Evolutionary conservation across 2,113 vertebrate genomes (phyloP), one percentile per base, ranked within the genome.

Genomic region (Xiphias gladius): DNA sequence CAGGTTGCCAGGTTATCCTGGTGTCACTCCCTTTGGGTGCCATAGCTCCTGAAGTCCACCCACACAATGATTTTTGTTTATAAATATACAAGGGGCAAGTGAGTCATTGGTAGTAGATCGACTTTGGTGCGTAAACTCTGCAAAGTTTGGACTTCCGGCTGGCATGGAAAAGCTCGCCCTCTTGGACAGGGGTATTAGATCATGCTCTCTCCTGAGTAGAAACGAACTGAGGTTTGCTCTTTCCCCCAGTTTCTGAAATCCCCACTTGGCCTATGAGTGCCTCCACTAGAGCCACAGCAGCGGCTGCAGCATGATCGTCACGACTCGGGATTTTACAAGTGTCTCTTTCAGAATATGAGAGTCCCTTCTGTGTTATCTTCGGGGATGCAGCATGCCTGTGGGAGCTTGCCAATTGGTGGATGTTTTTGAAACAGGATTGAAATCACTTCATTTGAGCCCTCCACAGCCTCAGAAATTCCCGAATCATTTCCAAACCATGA

Each of bases 291-390:
- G 80, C 85, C 37, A 22, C 82, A 73, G 88, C 77, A 69, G 74
- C 52, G 70, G 70, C 83, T 90, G 86, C 76, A 79, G 78, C 80
- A 41, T 85, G 80, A 88, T 86, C 75, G 70, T 91, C 87, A 90
- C 84, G 63, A 92, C 86, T 91, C 81, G 65, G 81, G 72, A 55
- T 92, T 92, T 92, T 92, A 93, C 92, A 92, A 91, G 90, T 80
- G 91, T 89, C 84, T 89, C 87, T 91, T 89, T 91, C 83, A 84
- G 84, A 90, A 88, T 86, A 88, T 64, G 68, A 89, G 87, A 90
- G 85, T 87, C 83, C 85, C 88, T 80, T 86, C 82, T 85, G 80
- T 76, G 91, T 89, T 91, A 86, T 92, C 89, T 87, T 83, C 30
- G 30, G 79, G 89, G 82, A 88, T 84, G 83, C 80, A 80, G 77